These are phyloP conservation scores for Eurois occulta DNA, from an alignment of 2,888 invertebrate genomes.

Conservation along the genomic window DNA sequence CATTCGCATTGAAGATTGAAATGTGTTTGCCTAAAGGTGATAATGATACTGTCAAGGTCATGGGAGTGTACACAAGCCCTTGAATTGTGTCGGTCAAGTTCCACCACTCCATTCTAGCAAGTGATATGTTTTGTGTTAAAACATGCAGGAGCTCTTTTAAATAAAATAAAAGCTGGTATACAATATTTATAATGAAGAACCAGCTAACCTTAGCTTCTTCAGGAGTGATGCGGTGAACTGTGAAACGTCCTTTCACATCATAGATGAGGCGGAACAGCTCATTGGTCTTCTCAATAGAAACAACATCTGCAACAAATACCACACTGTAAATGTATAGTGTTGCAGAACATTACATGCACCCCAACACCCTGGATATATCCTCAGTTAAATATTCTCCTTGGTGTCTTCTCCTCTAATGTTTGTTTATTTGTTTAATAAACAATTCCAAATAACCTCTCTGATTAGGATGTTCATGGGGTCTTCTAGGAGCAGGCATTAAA, in stretches of 20 bases:
- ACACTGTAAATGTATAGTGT: background rate
- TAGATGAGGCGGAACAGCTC: constrained; percentile 99
- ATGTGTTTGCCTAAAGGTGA: no score
- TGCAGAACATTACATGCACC: background rate
- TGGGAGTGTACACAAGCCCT: no score
- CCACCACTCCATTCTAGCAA: no score
- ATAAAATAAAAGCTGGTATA: background rate
- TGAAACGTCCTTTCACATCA: constrained; percentile 99
- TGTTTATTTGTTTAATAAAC: background rate
- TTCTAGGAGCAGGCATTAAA: background rate
- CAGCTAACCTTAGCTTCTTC: constrained; percentile 97
- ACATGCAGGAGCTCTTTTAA: background rate
- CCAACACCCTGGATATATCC: background rate
- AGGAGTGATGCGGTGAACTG: constrained; percentile 98
- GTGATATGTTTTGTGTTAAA: background rate
- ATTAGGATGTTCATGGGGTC: background rate
- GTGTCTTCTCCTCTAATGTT: background rate
- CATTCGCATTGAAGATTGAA: no score
- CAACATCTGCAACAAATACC: constrained; percentile 95
- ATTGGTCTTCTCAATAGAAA: constrained; percentile 99
- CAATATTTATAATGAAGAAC: background rate
- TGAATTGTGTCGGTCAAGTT: no score
- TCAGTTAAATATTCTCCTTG: no score
- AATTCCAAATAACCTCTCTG: constrained; percentile 9
- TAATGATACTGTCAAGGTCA: no score